These are phyloP conservation scores for Planococcus citri DNA, from an alignment of 1,140 invertebrate genomes.

Conservation along the genomic window DNA sequence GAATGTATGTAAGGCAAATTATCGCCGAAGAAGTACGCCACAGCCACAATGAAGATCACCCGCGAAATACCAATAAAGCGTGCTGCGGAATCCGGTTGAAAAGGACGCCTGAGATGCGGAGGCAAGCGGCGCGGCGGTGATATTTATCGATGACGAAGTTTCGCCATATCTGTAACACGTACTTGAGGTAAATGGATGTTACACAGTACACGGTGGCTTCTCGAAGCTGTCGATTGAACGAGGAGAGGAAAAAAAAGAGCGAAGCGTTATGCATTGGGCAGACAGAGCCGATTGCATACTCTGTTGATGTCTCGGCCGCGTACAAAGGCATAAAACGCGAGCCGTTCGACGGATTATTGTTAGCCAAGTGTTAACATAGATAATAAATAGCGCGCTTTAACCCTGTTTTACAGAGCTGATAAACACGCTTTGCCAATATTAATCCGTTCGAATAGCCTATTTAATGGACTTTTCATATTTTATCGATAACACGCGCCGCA, in stretches of 20 bases:
- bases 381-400: slow-evolving; percentile 7
- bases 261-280: background rate
- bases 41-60: background rate
- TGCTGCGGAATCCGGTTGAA: background rate
- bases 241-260: no score
- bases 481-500: slow-evolving; percentile 5
- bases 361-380: background rate
- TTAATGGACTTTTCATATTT: slow-evolving; percentile 8
- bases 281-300: background rate
- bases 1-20: background rate
- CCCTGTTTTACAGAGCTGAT: background rate
- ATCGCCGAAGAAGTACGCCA: background rate
- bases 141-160: slow-evolving; percentile 1
- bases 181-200: background rate
- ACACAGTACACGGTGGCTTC: background rate
- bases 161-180: background rate
- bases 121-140: no score
- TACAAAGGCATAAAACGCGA: background rate
- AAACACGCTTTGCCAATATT: slow-evolving; percentile 3
- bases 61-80: background rate
- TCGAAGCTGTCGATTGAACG: background rate
- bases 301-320: no score
- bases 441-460: background rate
- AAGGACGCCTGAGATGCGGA: background rate
- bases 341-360: background rate